These are phyloP conservation scores for Cylloceria caligata DNA, from an alignment of 2,888 invertebrate species.

Conservation along the genomic window DNA sequence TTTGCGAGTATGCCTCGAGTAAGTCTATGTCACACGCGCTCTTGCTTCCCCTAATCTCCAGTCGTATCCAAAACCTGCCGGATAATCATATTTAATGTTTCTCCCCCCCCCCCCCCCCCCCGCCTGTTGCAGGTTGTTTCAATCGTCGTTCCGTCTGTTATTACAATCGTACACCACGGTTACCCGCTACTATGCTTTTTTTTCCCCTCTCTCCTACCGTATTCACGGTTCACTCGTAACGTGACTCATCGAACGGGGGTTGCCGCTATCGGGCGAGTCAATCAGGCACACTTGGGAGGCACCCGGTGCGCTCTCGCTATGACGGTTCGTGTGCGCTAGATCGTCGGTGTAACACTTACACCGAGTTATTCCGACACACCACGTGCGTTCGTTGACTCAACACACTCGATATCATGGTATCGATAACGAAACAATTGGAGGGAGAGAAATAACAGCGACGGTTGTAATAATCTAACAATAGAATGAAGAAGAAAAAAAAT, in stretches of 20 bases:
- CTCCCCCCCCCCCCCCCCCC: neutral
- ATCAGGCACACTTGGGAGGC: conserved; percentile 57
- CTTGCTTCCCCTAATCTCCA: conserved; percentile 12
- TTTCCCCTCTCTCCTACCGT: neutral
- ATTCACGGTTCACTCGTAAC: conserved; percentile 9
- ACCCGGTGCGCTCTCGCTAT: conserved; percentile 7
- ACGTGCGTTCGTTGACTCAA: neutral
- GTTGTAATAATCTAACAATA: neutral
- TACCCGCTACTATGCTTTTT: neutral
- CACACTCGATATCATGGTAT: neutral
- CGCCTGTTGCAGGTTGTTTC: conserved; percentile 22
- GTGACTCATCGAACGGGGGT: conserved; percentile 60
- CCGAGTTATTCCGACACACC: neutral
- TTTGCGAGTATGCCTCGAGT: conserved; percentile 42
- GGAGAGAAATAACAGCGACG: neutral
- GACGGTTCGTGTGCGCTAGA: neutral
- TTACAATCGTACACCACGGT: conserved; percentile 19
- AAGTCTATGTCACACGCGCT: neutral
- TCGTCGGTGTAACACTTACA: neutral
- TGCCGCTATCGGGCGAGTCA: conserved; percentile 47
- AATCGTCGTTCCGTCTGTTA: conserved; percentile 35
- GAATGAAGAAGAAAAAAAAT: neutral
- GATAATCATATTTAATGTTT: conserved; percentile 44
- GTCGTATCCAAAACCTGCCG: conserved; percentile 43
- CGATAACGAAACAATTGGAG: conserved; percentile 10